phyloP scores from a whole-genome alignment of 2,888 invertebrate genomes.

The Phorcus lineatus region DNA sequence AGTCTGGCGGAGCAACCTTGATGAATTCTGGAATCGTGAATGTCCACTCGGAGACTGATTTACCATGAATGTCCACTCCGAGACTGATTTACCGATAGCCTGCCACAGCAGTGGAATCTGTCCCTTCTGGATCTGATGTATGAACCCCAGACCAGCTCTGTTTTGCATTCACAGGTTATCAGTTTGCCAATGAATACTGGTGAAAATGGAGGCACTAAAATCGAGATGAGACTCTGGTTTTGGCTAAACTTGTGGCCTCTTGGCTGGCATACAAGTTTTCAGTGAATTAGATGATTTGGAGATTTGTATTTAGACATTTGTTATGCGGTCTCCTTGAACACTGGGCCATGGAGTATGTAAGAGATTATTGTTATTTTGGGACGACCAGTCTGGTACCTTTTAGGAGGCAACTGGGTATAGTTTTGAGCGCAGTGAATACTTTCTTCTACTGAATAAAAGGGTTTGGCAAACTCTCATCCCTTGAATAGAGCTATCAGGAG shows the following conservation, averaged over 20 bases:
- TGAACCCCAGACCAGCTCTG: not conserved
- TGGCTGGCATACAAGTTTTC: not conserved
- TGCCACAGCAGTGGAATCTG: not conserved
- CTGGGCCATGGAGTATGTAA: too few relatives aligned
- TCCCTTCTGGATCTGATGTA: not conserved
- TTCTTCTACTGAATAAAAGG: too few relatives aligned
- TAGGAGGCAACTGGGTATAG: too few relatives aligned
- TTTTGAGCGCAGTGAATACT: too few relatives aligned
- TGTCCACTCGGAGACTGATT: not conserved
- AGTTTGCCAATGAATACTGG: not conserved
- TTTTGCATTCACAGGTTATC: conserved; percentile 11
- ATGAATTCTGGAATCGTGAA: not conserved
- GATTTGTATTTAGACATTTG: too few relatives aligned
- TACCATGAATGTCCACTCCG: not conserved
- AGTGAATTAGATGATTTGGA: not conserved
- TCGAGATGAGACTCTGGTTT: not conserved
- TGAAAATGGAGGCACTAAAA: not conserved
- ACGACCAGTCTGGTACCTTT: too few relatives aligned
- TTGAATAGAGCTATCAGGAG: too few relatives aligned
- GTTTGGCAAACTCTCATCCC: too few relatives aligned
- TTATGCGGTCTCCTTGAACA: too few relatives aligned
- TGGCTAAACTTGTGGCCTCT: not conserved
- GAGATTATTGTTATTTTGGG: too few relatives aligned
- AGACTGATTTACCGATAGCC: not conserved
- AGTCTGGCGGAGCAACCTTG: not conserved